Percentiles rank a stretch among this genome's conserved stretches.
phyloP scores from a whole-genome alignment of 2,113 vertebrate genomes.

The Tyto alba region DNA sequence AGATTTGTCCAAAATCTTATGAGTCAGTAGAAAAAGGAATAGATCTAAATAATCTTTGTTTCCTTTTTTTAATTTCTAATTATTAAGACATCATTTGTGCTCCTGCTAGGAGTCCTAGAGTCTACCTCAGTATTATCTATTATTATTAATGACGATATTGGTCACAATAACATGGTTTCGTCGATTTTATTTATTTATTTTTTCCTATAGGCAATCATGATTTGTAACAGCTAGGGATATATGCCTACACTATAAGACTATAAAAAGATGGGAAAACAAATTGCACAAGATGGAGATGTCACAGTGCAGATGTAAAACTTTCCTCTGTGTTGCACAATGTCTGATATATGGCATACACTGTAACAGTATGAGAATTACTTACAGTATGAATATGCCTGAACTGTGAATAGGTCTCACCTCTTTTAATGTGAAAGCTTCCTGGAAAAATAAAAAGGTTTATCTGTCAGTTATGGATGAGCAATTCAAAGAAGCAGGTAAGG shows the following conservation, averaged over 20 bases:
- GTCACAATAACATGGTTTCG: not conserved
- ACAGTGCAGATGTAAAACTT: not conserved
- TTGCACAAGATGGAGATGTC: not conserved
- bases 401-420: not conserved
- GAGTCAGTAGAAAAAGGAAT: not conserved
- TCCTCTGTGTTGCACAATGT: not conserved
- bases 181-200: not conserved
- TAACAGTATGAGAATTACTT: not conserved
- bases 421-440: not conserved
- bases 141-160: not conserved
- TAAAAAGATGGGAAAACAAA: not conserved
- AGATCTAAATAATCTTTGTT: not conserved
- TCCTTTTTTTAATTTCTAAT: not conserved
- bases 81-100: not conserved
- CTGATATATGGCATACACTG: not conserved
- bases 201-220: not conserved
- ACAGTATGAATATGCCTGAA: not conserved
- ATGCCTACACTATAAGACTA: not conserved
- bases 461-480: not conserved
- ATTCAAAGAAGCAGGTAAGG: not conserved
- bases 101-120: not conserved
- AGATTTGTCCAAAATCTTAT: not conserved
- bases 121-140: not conserved
- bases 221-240: not conserved
- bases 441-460: not conserved